Conservation (phyloP, 2,797 vertebrate species). For the Luscinia luscinia region DNA sequence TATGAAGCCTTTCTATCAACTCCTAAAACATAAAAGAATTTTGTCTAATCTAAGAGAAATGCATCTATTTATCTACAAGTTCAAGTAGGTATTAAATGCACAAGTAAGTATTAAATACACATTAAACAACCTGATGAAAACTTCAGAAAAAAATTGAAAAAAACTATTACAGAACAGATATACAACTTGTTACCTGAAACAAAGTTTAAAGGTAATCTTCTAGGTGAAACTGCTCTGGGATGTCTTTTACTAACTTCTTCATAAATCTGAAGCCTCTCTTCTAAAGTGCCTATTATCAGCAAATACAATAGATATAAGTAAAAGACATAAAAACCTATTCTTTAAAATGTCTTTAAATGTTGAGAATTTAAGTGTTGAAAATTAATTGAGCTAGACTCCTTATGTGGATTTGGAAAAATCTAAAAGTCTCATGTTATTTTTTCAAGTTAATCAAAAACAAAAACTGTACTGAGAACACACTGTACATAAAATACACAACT, state of each 20-base stretch:
- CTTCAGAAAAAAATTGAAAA: background rate
- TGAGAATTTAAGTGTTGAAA: background rate
- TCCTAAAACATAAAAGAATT: background rate
- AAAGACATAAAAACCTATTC: conserved; percentile 40
- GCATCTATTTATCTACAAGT: background rate
- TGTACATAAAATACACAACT: background rate
- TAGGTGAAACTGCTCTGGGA: conserved; percentile 81
- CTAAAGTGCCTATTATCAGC: conserved; percentile 78
- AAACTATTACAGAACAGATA: conserved; percentile 51
- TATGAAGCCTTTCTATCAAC: background rate
- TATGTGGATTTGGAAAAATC: background rate
- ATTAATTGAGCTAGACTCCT: background rate
- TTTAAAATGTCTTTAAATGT: background rate
- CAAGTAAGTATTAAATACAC: background rate
- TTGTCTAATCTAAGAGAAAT: background rate
- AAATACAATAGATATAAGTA: conserved; percentile 72
- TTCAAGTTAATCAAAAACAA: background rate
- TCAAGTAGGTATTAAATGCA: background rate
- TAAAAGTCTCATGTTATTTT: background rate
- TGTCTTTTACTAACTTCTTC: conserved; percentile 82
- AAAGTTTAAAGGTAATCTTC: conserved; percentile 84
- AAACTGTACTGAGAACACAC: background rate
- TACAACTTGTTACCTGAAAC: conserved; percentile 78
- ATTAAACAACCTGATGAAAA: background rate
- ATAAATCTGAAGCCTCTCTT: conserved; percentile 82